These are phyloP conservation scores for Pseudochirops corinnae DNA, from an alignment of 2,797 vertebrate genomes.

Conservation along the genomic window DNA sequence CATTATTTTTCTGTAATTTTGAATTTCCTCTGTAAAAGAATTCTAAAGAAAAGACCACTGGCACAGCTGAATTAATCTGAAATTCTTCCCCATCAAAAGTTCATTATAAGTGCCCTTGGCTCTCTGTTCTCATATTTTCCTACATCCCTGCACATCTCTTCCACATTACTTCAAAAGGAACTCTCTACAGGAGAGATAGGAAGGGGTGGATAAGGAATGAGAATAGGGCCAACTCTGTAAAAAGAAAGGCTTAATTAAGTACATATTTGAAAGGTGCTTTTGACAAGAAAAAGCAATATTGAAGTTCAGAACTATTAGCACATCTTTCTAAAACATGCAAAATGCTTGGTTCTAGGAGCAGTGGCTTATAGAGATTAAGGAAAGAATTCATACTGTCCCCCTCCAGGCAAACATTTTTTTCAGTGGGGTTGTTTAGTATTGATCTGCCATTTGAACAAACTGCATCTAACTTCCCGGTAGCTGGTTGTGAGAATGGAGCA, in stretches of 20 bases:
- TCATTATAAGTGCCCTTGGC: slow-evolving; percentile 73
- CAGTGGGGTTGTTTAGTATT: slow-evolving; percentile 61
- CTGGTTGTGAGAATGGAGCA: slow-evolving; percentile 44
- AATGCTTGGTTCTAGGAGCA: slow-evolving; percentile 66
- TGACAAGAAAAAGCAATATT: slow-evolving; percentile 73
- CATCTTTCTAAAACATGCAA: slow-evolving; percentile 40
- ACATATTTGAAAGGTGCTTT: slow-evolving; percentile 78
- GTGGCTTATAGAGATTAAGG: slow-evolving; percentile 73
- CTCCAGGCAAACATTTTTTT: slow-evolving; percentile 73
- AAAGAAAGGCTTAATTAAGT: slow-evolving; percentile 80
- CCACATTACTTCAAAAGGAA: slow-evolving; percentile 75
- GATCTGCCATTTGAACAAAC: slow-evolving; percentile 69
- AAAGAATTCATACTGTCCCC: slow-evolving; percentile 72
- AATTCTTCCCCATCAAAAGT: slow-evolving; percentile 76
- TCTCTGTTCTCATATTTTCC: slow-evolving; percentile 64
- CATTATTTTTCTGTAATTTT: slow-evolving; percentile 60
- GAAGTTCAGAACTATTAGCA: slow-evolving; percentile 75
- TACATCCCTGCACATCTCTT: slow-evolving; percentile 65
- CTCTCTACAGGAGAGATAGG: slow-evolving; percentile 66
- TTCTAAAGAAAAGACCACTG: slow-evolving; percentile 53
- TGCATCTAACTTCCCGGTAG: slow-evolving; percentile 65
- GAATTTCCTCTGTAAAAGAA: slow-evolving; percentile 59
- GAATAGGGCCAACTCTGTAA: slow-evolving; percentile 70
- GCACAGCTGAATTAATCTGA: slow-evolving; percentile 70
- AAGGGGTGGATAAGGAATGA: slow-evolving; percentile 56